phyloP scores from a whole-genome alignment of 2,888 invertebrate species.

The Plebejus argus region DNA sequence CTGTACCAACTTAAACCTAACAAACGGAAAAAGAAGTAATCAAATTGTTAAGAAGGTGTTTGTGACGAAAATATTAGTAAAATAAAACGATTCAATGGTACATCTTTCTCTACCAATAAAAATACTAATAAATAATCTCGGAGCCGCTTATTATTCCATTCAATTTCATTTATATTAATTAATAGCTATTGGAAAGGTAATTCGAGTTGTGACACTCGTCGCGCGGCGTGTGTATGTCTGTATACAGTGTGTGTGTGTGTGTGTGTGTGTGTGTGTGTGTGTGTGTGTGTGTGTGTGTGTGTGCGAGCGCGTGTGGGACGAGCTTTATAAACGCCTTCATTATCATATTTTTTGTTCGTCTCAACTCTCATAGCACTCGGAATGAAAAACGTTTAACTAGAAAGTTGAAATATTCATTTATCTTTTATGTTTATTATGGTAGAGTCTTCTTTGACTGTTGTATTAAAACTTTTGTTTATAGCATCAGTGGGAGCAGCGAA shows the following conservation, averaged over 20 bases:
- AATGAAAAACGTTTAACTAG: conserved; percentile 20
- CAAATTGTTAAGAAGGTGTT: not conserved
- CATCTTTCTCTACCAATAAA: not conserved
- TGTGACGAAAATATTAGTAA: not conserved
- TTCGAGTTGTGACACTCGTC: not conserved
- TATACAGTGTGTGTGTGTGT: not conserved
- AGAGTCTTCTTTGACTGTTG: not conserved
- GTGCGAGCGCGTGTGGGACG: not conserved
- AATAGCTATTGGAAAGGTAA: conserved; percentile 4
- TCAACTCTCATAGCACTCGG: not conserved
- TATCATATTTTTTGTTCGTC: conserved; percentile 21
- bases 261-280: not conserved
- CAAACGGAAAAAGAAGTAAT: not conserved
- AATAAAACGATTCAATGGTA: not conserved
- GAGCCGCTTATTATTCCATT: not conserved
- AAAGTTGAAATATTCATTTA: conserved; percentile 18
- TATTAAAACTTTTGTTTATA: not conserved
- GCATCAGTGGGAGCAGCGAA: not conserved
- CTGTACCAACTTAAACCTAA: too few species aligned
- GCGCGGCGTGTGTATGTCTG: not conserved
- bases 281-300: not conserved
- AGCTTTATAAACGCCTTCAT: conserved; percentile 24
- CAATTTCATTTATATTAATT: conserved; percentile 18
- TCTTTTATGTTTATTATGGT: not conserved
- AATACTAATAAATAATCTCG: not conserved